Conservation (phyloP, 2,888 invertebrate species). For the Germaria angustata region DNA sequence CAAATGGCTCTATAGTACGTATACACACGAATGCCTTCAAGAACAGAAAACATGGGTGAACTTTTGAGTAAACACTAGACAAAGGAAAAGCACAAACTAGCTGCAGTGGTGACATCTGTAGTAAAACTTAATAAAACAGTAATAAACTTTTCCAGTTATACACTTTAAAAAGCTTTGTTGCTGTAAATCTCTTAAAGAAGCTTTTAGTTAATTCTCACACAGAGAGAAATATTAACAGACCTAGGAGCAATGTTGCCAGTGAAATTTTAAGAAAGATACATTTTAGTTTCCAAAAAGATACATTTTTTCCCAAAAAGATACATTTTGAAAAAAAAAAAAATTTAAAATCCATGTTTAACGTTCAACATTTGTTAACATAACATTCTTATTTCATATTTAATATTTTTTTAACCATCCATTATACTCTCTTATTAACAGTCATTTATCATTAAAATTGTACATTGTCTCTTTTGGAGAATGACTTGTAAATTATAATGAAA, state of each 20-base stretch:
- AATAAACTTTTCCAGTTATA: neutral
- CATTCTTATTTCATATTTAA: too few relatives aligned
- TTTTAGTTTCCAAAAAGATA: neutral
- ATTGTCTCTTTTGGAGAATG: too few relatives aligned
- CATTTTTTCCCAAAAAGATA: neutral
- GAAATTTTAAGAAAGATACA: too few relatives aligned
- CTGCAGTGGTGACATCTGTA: slow-evolving; percentile 33
- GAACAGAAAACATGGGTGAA: neutral
- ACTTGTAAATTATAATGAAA: too few relatives aligned
- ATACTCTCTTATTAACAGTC: too few relatives aligned
- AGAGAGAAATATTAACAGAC: neutral
- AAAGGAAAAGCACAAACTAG: neutral
- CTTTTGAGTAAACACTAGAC: too few relatives aligned
- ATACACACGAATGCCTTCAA: too few relatives aligned
- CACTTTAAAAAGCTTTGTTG: slow-evolving; percentile 17
- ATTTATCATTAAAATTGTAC: too few relatives aligned
- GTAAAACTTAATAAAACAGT: neutral
- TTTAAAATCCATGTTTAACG: neutral
- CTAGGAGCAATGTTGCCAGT: neutral
- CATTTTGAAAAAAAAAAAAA: neutral
- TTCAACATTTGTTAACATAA: too few relatives aligned
- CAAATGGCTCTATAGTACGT: too few relatives aligned
- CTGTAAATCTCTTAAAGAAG: neutral
- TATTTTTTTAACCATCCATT: too few relatives aligned
- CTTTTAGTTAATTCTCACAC: neutral